A percentile compares a stretch with the other conserved stretches of the same genome.
These are phyloP conservation scores for Scaptomyza flava DNA, from an alignment of 2,888 invertebrate species.

Conservation along the genomic window DNA sequence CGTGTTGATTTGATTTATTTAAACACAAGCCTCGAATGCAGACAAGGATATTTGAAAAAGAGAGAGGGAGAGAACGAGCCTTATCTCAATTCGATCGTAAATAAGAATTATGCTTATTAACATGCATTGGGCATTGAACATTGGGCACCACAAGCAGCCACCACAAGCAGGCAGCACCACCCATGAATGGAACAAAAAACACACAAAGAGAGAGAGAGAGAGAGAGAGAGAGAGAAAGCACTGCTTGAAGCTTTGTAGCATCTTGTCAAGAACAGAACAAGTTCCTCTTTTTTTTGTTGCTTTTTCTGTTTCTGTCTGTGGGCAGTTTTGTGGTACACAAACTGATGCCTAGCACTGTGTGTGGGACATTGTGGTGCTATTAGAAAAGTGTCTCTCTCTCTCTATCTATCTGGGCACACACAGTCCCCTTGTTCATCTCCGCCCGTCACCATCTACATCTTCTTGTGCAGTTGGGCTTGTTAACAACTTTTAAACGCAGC, in stretches of 20 bases:
- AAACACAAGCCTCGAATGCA: conserved; percentile 34
- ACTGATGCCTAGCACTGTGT: conserved; percentile 56
- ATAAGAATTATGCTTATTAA: conserved; percentile 77
- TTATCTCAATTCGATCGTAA: conserved; percentile 78
- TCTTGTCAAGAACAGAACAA: conserved; percentile 15
- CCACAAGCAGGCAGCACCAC: conserved; percentile 50
- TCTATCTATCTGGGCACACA: background rate
- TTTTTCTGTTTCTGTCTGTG: conserved; percentile 11
- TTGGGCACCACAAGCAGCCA: conserved; percentile 14
- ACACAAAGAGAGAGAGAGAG: background rate
- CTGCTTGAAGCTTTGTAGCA: background rate
- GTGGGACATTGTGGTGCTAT: conserved; percentile 63
- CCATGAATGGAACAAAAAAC: conserved; percentile 41
- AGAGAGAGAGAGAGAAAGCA: background rate
- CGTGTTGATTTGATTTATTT: conserved; percentile 81
- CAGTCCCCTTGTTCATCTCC: too few species aligned
- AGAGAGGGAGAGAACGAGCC: conserved; percentile 27
- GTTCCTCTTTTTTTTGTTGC: conserved; percentile 1
- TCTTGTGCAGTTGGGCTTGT: conserved; percentile 43
- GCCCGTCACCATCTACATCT: too few species aligned
- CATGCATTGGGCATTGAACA: conserved; percentile 53
- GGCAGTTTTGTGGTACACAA: conserved; percentile 13
- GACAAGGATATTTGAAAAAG: background rate
- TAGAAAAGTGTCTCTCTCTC: conserved; percentile 66
- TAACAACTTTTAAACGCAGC: conserved; percentile 78